Evolutionary conservation across 2,888 invertebrate species (phyloP).

Genomic region (Hydraecia micacea): DNA sequence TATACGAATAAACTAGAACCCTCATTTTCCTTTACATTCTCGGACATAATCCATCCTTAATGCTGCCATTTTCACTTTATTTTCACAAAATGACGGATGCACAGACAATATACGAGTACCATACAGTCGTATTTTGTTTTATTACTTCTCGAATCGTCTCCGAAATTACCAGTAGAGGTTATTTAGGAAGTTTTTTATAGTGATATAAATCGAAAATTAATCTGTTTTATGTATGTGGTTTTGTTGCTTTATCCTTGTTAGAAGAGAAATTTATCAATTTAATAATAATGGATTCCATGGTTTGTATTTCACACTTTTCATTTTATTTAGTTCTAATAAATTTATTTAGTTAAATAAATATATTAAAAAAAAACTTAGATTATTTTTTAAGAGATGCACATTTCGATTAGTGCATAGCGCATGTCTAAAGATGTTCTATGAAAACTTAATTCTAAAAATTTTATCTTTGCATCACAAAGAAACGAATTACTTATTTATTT

Average conservation of each 20-base stretch:
- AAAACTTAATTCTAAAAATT: not conserved
- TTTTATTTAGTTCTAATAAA: not conserved
- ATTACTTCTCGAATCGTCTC: constrained; percentile 9
- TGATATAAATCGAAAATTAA: not conserved
- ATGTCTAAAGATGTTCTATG: not conserved
- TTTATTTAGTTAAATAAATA: no score
- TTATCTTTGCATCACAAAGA: not conserved
- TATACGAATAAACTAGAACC: constrained; percentile 7
- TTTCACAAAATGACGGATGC: constrained; percentile 35
- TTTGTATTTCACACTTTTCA: no score
- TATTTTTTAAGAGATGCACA: not conserved
- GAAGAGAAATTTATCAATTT: not conserved
- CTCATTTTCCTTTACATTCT: constrained; percentile 18
- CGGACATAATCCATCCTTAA: constrained; percentile 30
- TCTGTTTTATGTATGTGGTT: not conserved
- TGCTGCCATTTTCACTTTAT: constrained; percentile 37
- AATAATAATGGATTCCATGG: not conserved
- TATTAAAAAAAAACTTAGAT: not conserved
- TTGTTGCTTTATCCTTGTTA: not conserved
- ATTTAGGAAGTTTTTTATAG: constrained; percentile 6
- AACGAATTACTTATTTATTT: constrained; percentile 17
- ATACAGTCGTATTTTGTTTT: constrained; percentile 28
- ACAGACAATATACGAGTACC: constrained; percentile 2
- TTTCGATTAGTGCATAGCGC: not conserved
- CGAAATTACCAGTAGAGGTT: not conserved